These are phyloP conservation scores for Doryteuthis pealeii DNA, from an alignment of 1,140 invertebrate species.

Conservation along the genomic window DNA sequence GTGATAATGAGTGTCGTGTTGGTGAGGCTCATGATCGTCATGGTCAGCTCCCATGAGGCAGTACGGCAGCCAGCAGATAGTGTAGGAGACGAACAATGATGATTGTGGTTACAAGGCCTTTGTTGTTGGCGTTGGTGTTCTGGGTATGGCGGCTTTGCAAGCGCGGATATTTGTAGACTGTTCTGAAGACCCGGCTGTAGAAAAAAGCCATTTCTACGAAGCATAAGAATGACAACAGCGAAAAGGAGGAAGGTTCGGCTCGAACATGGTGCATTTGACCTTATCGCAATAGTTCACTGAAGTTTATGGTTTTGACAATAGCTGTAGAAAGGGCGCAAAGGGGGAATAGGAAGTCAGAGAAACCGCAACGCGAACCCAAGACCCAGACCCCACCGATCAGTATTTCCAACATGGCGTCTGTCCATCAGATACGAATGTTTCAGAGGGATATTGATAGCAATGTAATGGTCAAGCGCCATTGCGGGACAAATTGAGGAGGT, in stretches of 20 bases:
- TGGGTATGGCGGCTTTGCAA: slow-evolving; percentile 15
- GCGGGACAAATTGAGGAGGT: slow-evolving; percentile 69
- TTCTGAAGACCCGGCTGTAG: slow-evolving; percentile 37
- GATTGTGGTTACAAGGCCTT: slow-evolving; percentile 70
- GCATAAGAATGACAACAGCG: slow-evolving; percentile 56
- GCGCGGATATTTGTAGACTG: neutral
- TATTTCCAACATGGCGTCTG: slow-evolving; percentile 67
- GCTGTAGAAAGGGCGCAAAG: neutral
- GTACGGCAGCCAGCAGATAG: slow-evolving; percentile 70
- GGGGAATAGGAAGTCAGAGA: slow-evolving; percentile 50
- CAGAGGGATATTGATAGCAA: slow-evolving; percentile 82
- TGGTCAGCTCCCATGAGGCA: slow-evolving; percentile 55
- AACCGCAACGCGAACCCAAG: slow-evolving; percentile 63
- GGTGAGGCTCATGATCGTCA: slow-evolving; percentile 33
- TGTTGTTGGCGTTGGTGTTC: slow-evolving; percentile 61
- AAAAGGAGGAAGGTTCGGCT: slow-evolving; percentile 50
- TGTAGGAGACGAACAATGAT: slow-evolving; percentile 71
- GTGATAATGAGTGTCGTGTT: slow-evolving; percentile 19
- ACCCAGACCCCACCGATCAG: slow-evolving; percentile 71
- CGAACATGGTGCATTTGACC: slow-evolving; percentile 51
- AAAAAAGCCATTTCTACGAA: slow-evolving; percentile 53
- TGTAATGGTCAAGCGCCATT: slow-evolving; percentile 75
- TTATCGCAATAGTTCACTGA: slow-evolving; percentile 58
- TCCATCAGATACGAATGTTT: slow-evolving; percentile 73
- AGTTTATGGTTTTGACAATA: slow-evolving; percentile 40